Evolutionary conservation across 2,888 invertebrate species (phyloP).

Genomic region (Bursaphelenchus okinawaensis): DNA sequence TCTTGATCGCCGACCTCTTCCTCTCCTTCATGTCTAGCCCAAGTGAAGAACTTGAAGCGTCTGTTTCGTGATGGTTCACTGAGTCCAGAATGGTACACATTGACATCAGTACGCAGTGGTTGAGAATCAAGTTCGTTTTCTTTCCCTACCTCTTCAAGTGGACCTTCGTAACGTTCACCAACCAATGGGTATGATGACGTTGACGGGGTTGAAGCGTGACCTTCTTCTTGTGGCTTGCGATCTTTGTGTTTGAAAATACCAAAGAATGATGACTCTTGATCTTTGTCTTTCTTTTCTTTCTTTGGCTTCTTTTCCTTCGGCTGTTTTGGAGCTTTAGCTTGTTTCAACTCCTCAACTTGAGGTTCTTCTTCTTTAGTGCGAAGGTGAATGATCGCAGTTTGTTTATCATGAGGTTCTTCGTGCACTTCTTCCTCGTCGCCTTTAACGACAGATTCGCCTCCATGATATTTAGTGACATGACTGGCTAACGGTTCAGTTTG

Average conservation of each 20-base stretch:
- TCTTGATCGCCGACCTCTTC: not conserved
- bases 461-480: not conserved
- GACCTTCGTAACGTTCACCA: conserved; percentile 6
- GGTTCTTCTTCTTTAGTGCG: not conserved
- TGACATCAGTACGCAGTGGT: conserved; percentile 6
- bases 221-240: not conserved
- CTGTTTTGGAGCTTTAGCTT: not conserved
- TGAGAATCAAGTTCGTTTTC: conserved; percentile 4
- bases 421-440: not conserved
- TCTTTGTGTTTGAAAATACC: not conserved
- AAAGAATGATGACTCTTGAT: not conserved
- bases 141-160: not conserved
- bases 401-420: not conserved
- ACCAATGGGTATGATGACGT: not conserved
- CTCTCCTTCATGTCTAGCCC: not conserved
- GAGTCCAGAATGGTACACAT: conserved; percentile 8
- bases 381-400: not conserved
- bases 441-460: not conserved
- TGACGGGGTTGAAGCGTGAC: not conserved
- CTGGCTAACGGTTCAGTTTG: not conserved
- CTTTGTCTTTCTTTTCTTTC: not conserved
- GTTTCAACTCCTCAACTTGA: not conserved
- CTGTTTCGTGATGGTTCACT: conserved; percentile 1
- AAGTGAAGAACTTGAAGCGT: not conserved
- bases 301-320: not conserved